Conservation (phyloP, 2,888 invertebrate genomes). For the Alentia gelatinosa region DNA sequence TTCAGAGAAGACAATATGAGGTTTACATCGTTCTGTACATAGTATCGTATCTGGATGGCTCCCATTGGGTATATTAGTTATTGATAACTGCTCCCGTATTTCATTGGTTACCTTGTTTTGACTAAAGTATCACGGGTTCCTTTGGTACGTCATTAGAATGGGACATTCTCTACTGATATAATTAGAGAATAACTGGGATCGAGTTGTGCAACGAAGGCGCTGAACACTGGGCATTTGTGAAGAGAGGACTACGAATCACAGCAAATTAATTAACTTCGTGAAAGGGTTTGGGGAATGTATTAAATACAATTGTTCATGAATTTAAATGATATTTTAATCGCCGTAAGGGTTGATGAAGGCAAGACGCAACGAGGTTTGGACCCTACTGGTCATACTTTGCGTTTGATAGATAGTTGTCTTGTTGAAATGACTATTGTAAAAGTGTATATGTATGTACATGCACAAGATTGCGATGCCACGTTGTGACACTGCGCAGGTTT, state of each 20-base stretch:
- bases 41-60: neutral
- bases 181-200: too few relatives aligned
- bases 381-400: neutral
- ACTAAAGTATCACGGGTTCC: neutral
- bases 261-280: too few relatives aligned
- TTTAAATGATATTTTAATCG: neutral
- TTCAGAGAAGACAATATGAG: too few relatives aligned
- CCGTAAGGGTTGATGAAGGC: neutral
- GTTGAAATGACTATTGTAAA: neutral
- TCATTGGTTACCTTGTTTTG: neutral
- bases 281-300: neutral
- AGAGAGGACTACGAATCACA: neutral
- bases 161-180: too few relatives aligned
- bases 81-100: neutral
- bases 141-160: too few relatives aligned
- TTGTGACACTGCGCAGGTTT: neutral
- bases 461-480: neutral
- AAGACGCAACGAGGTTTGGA: neutral
- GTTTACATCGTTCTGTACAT: neutral
- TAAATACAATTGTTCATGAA: neutral
- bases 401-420: slow-evolving; percentile 38
- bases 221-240: neutral
- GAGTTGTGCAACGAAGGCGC: neutral
- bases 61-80: neutral
- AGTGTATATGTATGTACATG: slow-evolving; percentile 27